These are phyloP conservation scores for Lithophane semibrunnea DNA, from an alignment of 2,888 invertebrate species.

Conservation along the genomic window DNA sequence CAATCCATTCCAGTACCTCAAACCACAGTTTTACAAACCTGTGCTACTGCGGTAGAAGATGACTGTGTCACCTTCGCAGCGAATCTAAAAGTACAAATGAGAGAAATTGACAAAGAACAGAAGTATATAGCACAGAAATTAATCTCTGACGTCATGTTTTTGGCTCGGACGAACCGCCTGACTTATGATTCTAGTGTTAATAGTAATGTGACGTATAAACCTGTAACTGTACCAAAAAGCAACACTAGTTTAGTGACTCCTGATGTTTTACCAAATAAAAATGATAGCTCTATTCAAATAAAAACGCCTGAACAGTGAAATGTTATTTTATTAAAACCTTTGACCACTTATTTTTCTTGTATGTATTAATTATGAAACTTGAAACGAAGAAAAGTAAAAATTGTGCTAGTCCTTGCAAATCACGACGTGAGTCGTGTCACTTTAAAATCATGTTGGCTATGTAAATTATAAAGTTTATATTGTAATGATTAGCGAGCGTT, in stretches of 20 bases:
- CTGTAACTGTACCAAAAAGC: neutral
- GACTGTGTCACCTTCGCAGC: slow-evolving; percentile 53
- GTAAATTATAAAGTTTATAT: neutral
- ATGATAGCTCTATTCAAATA: slow-evolving; percentile 8
- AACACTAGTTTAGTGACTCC: neutral
- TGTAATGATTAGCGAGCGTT: neutral
- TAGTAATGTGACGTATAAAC: neutral
- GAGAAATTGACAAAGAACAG: slow-evolving; percentile 37
- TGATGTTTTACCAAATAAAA: slow-evolving; percentile 21
- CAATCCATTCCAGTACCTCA: slow-evolving; percentile 37
- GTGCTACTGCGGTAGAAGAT: slow-evolving; percentile 36
- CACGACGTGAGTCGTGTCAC: neutral
- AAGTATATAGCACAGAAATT: slow-evolving; percentile 55
- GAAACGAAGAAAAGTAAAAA: neutral
- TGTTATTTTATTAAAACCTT: neutral
- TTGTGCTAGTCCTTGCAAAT: neutral
- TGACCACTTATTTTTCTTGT: neutral
- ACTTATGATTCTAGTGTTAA: slow-evolving; percentile 44
- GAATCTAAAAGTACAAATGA: slow-evolving; percentile 50
- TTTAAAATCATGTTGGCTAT: too few relatives aligned
- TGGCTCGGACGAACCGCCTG: slow-evolving; percentile 44
- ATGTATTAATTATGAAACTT: neutral
- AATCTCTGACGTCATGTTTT: slow-evolving; percentile 53
- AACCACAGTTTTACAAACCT: slow-evolving; percentile 11
- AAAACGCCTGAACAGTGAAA: neutral